These are phyloP conservation scores for Nannospalax galili DNA, from an alignment of 2,113 vertebrate species.

Conservation along the genomic window DNA sequence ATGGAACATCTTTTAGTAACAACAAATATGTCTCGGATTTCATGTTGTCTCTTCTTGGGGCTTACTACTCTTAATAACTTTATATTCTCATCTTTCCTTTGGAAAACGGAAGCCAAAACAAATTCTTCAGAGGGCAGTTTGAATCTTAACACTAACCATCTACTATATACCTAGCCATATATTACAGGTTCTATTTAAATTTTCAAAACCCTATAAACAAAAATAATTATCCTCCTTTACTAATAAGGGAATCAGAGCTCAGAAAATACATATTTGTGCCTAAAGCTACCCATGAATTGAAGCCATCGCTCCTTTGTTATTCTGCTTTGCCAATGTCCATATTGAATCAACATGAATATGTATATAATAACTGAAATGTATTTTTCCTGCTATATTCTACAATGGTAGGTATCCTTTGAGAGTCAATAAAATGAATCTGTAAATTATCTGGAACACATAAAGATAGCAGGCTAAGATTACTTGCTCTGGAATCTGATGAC, in stretches of 20 bases:
- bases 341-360: not conserved
- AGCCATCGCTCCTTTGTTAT: not conserved
- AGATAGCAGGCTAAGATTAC: not conserved
- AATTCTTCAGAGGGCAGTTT: not conserved
- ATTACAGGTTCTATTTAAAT: not conserved
- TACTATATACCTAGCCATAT: not conserved
- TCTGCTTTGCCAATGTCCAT: not conserved
- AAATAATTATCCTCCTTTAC: conserved; percentile 31
- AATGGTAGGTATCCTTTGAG: not conserved
- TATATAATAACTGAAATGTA: not conserved
- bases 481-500: conserved; percentile 4
- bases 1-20: not conserved
- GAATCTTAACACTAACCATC: not conserved
- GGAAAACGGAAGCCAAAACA: not conserved
- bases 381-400: conserved; percentile 14
- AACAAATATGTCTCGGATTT: not conserved
- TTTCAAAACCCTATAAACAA: conserved; percentile 18
- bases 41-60: not conserved
- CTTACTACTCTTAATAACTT: not conserved
- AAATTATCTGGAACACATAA: not conserved
- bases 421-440: not conserved
- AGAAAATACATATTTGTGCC: not conserved
- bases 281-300: not conserved
- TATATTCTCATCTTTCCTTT: not conserved
- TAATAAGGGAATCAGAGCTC: conserved; percentile 17